Evolutionary conservation across 1,140 invertebrate genomes (phyloP).

Genomic region (Pseudomyrmex cubaensis): DNA sequence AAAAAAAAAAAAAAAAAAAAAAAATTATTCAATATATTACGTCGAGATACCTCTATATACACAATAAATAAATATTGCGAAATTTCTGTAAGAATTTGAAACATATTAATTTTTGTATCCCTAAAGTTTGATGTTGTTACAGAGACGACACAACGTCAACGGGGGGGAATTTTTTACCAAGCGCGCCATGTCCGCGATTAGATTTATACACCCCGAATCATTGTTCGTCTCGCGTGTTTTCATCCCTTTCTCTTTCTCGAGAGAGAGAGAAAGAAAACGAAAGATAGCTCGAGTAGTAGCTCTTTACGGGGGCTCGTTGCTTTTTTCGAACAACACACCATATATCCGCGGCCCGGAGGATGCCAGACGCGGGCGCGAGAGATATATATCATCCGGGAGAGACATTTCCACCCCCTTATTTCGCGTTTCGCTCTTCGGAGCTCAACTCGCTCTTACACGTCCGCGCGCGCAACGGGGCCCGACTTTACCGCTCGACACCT

Average conservation of each 20-base stretch:
- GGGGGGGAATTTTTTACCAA: no score
- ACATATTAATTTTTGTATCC: no score
- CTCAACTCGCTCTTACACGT: slow-evolving; percentile 45
- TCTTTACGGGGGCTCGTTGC: slow-evolving; percentile 36
- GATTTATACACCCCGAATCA: slow-evolving; percentile 45
- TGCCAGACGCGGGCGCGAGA: not conserved
- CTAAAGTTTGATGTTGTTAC: no score
- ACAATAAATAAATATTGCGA: not conserved
- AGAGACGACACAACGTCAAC: no score
- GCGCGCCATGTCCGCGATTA: not conserved
- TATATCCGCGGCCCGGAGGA: slow-evolving; percentile 42
- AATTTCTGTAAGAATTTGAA: not conserved
- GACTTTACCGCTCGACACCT: slow-evolving; percentile 79
- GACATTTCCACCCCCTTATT: slow-evolving; percentile 72
- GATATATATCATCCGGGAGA: slow-evolving; percentile 74
- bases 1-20: slow-evolving; percentile 35
- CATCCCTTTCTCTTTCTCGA: slow-evolving; percentile 39
- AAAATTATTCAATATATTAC: not conserved
- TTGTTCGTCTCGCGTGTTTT: slow-evolving; percentile 35
- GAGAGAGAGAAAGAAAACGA: no score
- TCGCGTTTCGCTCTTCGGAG: slow-evolving; percentile 58
- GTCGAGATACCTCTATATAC: not conserved
- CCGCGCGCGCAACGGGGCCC: slow-evolving; percentile 65
- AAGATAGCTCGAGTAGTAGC: not conserved
- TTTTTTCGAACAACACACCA: slow-evolving; percentile 50